phyloP scores from a whole-genome alignment of 2,113 vertebrate species.

The Albula glossodonta region DNA sequence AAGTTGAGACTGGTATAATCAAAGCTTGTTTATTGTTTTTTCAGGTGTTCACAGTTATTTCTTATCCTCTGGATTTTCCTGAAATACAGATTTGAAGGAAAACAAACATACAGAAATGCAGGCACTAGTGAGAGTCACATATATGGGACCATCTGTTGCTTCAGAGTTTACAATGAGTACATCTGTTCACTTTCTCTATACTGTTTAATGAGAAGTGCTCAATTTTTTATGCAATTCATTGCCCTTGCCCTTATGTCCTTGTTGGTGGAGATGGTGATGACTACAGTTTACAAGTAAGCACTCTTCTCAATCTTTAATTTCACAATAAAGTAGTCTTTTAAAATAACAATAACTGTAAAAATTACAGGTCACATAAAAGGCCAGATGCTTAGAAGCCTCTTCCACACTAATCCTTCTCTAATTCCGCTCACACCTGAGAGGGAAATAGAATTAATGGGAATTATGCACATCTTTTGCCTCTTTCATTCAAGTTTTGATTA shows the following conservation, averaged over 20 bases:
- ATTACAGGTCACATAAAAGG: not conserved
- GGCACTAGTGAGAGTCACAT: not conserved
- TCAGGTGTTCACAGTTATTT: not conserved
- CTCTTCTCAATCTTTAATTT: not conserved
- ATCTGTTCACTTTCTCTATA: not conserved
- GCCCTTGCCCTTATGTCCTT: not conserved
- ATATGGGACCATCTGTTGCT: not conserved
- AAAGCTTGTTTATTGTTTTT: not conserved
- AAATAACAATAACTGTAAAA: not conserved
- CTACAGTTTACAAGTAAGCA: not conserved
- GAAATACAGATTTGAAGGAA: not conserved
- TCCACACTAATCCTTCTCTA: not conserved
- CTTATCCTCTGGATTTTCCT: not conserved
- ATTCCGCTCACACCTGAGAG: not conserved
- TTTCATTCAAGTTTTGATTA: not conserved
- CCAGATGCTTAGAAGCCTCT: not conserved
- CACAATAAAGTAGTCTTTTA: not conserved
- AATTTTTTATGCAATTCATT: not conserved
- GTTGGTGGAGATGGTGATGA: not conserved
- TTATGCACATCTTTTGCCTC: not conserved
- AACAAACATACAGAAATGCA: slow-evolving; percentile 1
- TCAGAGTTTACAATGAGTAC: not conserved
- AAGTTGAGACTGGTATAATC: not conserved
- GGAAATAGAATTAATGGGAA: not conserved
- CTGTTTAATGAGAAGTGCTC: not conserved